Evolutionary conservation across 1,140 invertebrate species (phyloP), one percentile per base, ranked within the genome.

Genomic region (Wiebesia pumilae): DNA sequence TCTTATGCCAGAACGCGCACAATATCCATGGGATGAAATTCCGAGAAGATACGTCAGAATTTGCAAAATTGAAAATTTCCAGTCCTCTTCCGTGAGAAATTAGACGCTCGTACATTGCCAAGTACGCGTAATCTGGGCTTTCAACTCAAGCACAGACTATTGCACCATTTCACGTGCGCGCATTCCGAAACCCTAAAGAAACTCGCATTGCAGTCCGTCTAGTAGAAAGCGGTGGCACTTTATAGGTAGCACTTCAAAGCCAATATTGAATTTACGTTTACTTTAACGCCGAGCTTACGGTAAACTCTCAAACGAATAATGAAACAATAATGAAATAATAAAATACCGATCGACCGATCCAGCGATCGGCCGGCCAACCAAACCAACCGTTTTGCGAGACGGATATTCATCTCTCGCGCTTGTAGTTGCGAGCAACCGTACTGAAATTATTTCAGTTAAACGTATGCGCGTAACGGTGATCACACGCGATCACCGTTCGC

Each of bases 381-480:
- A n/a, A n/a, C n/a, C n/a, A n/a, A n/a, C 62, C 35, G 1, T 71
- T 35, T 27, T 4, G 27, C 24, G 10, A 62, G 27, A 0, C 2
- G 4, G 14, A 62, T 62, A 27, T 62, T 62, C 10, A 24, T 27
- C 3, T 0, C 2, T 4, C 2, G 58, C 58, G 58, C 10, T 27
- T 62, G 58, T 27, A 62, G 27, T 62, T 62, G 27, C 58, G 14
- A 62, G 58, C 24, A 62, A 73, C 33, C n/a, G 30, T 73, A 75
- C 43, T 75, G 71, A n/a, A 40, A 75, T 40, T 75, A 75, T 75
- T 75, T 75, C 71, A 43, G 38, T 75, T 75, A 75, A 75, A 75
- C 43, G 43, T 38, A 75, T 38, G 43, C 71, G 35, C 43, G 43
- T 7, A 33, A 24, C 3, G 33, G 19, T n/a, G n/a, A n/a, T n/a